These are phyloP conservation scores for Bergia puertoricense DNA, from an alignment of 92 coral and sea anemone species.

Conservation along the genomic window DNA sequence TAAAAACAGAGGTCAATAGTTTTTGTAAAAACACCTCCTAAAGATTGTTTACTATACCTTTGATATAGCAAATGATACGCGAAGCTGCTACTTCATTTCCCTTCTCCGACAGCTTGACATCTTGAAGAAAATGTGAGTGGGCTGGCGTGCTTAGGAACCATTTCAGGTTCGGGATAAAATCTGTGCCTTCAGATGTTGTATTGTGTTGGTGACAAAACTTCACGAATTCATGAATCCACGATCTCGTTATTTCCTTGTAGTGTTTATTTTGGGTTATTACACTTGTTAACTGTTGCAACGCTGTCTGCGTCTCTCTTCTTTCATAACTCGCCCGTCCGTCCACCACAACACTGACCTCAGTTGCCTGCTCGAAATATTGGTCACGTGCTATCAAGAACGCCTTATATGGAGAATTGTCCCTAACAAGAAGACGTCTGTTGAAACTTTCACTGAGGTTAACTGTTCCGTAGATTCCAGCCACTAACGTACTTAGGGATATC, in stretches of 20 bases:
- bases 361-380: conserved; percentile 49
- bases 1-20: too few relatives aligned
- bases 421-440: conserved; percentile 65
- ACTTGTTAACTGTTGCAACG: conserved; percentile 50
- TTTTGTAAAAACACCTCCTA: too few relatives aligned
- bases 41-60: conserved; percentile 20
- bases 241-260: conserved; percentile 45
- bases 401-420: conserved; percentile 59
- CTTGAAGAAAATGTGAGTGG: conserved; percentile 43
- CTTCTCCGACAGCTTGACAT: conserved; percentile 58
- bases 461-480: conserved; percentile 75
- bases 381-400: conserved; percentile 55
- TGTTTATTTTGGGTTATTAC: conserved; percentile 60
- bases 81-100: conserved; percentile 59
- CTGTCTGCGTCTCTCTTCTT: conserved; percentile 45
- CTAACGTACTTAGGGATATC: conserved; percentile 61
- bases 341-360: conserved; percentile 66
- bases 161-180: conserved; percentile 23
- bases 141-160: conserved; percentile 25
- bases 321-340: conserved; percentile 52
- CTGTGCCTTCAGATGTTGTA: conserved; percentile 3
- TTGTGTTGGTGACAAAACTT: conserved; percentile 30
- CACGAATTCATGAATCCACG: conserved; percentile 65
- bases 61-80: conserved; percentile 65
- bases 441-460: conserved; percentile 68